Evolutionary conservation across 2,888 invertebrate genomes (phyloP).

Genomic region (Ommatoiulus sabulosus): DNA sequence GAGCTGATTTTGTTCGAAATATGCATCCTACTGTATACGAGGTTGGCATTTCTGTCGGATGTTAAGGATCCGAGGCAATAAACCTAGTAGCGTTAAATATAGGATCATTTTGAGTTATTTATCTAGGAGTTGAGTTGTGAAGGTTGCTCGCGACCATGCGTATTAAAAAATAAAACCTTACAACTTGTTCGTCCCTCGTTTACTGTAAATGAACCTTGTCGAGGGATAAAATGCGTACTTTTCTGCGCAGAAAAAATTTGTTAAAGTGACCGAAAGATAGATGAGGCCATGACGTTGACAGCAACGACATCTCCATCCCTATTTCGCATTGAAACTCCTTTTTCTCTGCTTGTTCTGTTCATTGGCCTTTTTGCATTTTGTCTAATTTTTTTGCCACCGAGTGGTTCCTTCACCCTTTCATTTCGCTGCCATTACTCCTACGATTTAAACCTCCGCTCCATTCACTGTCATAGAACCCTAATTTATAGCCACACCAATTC

Average conservation of each 20-base stretch:
- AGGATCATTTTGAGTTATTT: neutral
- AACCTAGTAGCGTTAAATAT: neutral
- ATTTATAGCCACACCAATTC: conserved; percentile 36
- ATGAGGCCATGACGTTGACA: neutral
- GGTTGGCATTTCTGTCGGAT: neutral
- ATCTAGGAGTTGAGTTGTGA: too few species aligned
- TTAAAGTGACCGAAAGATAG: neutral
- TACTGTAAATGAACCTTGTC: neutral
- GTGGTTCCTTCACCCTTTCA: conserved; percentile 43
- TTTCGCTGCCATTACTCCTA: conserved; percentile 40
- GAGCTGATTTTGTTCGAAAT: neutral
- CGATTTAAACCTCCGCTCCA: conserved; percentile 18
- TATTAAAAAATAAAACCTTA: too few species aligned
- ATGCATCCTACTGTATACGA: neutral
- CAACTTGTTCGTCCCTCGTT: neutral
- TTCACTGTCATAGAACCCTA: conserved; percentile 29
- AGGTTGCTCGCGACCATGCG: too few species aligned
- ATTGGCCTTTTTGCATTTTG: conserved; percentile 25
- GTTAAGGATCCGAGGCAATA: neutral
- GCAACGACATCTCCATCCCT: neutral
- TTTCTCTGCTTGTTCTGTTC: neutral
- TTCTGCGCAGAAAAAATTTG: neutral
- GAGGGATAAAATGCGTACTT: neutral
- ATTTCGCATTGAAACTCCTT: neutral
- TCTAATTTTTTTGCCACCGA: neutral